These are phyloP conservation scores for Aphodius sticticus DNA, from an alignment of 2,888 invertebrate species.

Conservation along the genomic window DNA sequence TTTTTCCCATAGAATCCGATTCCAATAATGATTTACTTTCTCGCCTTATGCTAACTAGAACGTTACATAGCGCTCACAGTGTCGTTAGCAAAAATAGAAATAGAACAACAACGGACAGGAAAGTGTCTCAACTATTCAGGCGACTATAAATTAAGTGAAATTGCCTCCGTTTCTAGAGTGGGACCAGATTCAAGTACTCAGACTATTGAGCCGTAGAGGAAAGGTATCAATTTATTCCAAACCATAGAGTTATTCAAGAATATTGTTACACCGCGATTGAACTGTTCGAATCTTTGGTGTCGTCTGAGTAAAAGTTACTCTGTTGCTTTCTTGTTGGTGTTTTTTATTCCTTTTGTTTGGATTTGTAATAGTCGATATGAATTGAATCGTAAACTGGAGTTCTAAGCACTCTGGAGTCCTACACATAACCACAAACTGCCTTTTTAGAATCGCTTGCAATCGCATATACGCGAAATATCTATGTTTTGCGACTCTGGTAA, in stretches of 20 bases:
- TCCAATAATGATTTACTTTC: not conserved
- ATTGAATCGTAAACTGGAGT: not conserved
- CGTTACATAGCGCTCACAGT: not conserved
- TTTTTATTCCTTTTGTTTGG: not conserved
- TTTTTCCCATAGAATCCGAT: not conserved
- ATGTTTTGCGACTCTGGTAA: no score
- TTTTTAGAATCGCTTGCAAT: no score
- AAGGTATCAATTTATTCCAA: not conserved
- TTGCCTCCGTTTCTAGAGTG: not conserved
- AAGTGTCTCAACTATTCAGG: not conserved
- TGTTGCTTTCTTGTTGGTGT: not conserved
- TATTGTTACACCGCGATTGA: not conserved
- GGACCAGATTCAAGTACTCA: not conserved
- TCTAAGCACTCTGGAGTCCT: no score
- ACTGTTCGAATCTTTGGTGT: not conserved
- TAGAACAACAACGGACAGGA: not conserved
- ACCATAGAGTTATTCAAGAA: not conserved
- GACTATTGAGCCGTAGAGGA: not conserved
- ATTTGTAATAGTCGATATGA: not conserved
- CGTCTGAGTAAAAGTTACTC: not conserved
- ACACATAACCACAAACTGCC: no score
- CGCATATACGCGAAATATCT: no score
- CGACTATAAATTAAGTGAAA: not conserved
- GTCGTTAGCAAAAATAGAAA: not conserved
- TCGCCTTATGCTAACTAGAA: not conserved